These are phyloP conservation scores for Clivina fossor DNA, from an alignment of 2,888 invertebrate genomes.

Conservation along the genomic window DNA sequence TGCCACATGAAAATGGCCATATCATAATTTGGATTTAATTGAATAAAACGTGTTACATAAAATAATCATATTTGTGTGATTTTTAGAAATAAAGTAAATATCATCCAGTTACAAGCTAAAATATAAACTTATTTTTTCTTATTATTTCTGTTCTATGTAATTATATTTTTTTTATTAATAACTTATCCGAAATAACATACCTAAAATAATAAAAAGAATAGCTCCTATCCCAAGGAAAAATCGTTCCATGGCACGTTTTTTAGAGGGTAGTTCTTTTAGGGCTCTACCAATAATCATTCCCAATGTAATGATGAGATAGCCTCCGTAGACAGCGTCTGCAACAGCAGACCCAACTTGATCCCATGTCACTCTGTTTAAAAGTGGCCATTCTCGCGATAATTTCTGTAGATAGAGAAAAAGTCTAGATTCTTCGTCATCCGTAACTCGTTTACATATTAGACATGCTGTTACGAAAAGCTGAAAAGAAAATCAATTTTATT, in stretches of 20 bases:
- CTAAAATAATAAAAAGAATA: constrained; percentile 67
- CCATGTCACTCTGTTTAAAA: constrained; percentile 74
- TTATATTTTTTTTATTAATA: no score
- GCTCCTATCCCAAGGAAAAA: constrained; percentile 70
- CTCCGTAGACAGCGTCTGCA: constrained; percentile 68
- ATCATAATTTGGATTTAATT: no score
- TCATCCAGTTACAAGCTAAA: no score
- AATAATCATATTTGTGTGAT: no score
- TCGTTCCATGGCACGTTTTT: constrained; percentile 65
- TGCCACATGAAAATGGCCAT: no score
- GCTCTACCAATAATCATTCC: constrained; percentile 67
- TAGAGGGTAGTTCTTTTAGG: constrained; percentile 65
- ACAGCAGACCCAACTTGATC: constrained; percentile 68
- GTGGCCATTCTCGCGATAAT: constrained; percentile 72
- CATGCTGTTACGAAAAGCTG: constrained; percentile 70
- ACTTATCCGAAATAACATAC: no score
- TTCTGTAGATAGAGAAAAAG: constrained; percentile 70
- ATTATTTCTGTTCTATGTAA: no score
- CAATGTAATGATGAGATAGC: constrained; percentile 70
- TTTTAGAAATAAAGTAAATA: no score
- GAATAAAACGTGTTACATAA: no score
- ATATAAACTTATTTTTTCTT: no score
- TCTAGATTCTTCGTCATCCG: constrained; percentile 71
- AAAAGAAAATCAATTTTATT: constrained; percentile 40
- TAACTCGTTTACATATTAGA: constrained; percentile 68